phyloP scores from a whole-genome alignment of 2,888 invertebrate species.

The Choristoneura rosaceana region DNA sequence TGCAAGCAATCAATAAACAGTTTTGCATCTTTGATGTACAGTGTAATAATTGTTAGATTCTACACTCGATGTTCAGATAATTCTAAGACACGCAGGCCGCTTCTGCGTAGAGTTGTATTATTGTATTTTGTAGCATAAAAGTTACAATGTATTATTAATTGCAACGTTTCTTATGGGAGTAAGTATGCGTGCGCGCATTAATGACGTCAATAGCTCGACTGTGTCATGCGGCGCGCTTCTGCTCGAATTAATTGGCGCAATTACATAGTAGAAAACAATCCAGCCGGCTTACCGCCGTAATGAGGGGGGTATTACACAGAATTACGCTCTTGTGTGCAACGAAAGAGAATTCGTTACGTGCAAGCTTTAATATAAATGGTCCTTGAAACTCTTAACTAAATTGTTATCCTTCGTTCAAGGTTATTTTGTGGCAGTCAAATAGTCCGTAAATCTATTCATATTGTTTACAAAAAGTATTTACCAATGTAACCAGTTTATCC shows the following conservation, averaged over 20 bases:
- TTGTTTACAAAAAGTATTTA: background rate
- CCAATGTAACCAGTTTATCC: background rate
- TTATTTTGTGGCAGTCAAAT: background rate
- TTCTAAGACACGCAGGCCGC: constrained; percentile 41
- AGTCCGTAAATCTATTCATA: too few relatives aligned
- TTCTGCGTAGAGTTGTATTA: constrained; percentile 39
- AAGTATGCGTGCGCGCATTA: constrained; percentile 71
- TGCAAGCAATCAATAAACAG: background rate
- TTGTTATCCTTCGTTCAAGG: constrained; percentile 21
- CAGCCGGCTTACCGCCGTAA: constrained; percentile 69
- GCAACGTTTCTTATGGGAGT: constrained; percentile 61
- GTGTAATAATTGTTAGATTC: background rate
- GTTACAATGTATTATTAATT: constrained; percentile 59
- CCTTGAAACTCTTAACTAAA: constrained; percentile 45
- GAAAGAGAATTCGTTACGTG: constrained; percentile 62
- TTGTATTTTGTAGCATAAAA: constrained; percentile 5
- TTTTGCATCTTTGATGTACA: background rate
- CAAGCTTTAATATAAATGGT: constrained; percentile 53
- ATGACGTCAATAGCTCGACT: constrained; percentile 68
- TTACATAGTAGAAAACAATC: constrained; percentile 80
- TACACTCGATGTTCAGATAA: background rate
- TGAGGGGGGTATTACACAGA: constrained; percentile 71
- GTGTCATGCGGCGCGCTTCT: constrained; percentile 70
- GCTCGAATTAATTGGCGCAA: constrained; percentile 79
- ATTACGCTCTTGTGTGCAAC: constrained; percentile 65